Evolutionary conservation across 2,888 invertebrate species (phyloP), one percentile per base, ranked within the genome.

Genomic region (Ditylenchus weischeri): DNA sequence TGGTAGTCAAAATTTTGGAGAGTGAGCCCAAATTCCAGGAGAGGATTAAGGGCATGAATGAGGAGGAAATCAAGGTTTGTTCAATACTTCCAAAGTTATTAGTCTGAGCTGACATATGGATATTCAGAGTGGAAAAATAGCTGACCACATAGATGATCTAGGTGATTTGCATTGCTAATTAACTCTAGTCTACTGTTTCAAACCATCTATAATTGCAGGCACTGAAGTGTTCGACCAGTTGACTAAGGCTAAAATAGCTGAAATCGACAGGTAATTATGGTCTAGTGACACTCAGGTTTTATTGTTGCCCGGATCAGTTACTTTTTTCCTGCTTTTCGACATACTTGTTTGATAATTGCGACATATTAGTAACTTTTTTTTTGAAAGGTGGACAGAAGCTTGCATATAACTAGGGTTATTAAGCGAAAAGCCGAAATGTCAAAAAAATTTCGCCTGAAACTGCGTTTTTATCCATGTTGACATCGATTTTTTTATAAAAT

Each of bases 81-180:
- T 29, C 29, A 29, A 29, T 4, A 4, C 5, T 29, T 29, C 29
- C 29, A 29, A 29, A n/a, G n/a, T 18, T 54, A n/a, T 66, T 15
- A 11, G 13, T 54, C 21, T 6, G 7, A 54, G 11, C n/a, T n/a
- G 10, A 15, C 29, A 54, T 5, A 11, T 29, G 10, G 10, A 69
- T 48, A 49, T 78, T 58, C 51, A 78, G 78, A 72, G 70, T 38
- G 79, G 79, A 21, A 78, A 80, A 29, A 79, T 81, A 38, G 81
- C 81, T 47, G 81, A 81, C 65, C 81, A 81, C 48, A 72, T 81
- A 49, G 80, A 80, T 29, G 78, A 77, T 35, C 68, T 81, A 4
- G 66, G 70, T n/a, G 63, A 43, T 43, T 43, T 43, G 43, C 43
- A 43, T 13, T 43, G 43, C 11, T 43, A 43, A 43, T 15, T 43